Evolutionary conservation across 2,797 vertebrate genomes (phyloP).

Genomic region (Sternarchorhynchus goeldii): DNA sequence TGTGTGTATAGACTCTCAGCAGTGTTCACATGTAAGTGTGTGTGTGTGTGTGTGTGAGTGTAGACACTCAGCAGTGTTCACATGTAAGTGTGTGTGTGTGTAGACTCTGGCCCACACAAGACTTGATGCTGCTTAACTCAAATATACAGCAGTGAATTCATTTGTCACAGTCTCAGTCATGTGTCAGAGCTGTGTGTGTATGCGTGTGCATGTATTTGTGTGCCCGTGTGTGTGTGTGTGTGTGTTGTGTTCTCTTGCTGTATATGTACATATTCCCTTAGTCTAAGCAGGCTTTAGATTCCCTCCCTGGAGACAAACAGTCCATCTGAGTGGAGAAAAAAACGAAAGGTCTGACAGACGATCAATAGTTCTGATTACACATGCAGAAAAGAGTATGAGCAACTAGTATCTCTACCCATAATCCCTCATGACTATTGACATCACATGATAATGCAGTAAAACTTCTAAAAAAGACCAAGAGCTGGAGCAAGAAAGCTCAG

Average conservation of each 20-base stretch:
- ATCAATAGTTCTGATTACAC: slow-evolving; percentile 44
- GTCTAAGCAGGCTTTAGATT: not conserved
- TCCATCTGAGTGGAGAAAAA: slow-evolving; percentile 34
- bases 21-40: not conserved
- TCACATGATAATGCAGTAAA: not conserved
- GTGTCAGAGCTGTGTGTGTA: slow-evolving; percentile 15
- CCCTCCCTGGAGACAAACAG: slow-evolving; percentile 38
- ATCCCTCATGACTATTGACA: no score
- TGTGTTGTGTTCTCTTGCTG: not conserved
- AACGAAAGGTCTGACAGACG: slow-evolving; percentile 21
- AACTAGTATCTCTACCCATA: no score
- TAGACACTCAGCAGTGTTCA: not conserved
- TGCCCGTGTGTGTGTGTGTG: not conserved
- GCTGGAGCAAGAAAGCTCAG: not conserved
- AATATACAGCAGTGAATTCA: slow-evolving; percentile 44
- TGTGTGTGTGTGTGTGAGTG: not conserved
- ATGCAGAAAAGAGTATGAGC: not conserved
- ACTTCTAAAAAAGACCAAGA: not conserved
- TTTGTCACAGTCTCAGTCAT: slow-evolving; percentile 33
- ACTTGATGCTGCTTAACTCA: slow-evolving; percentile 37
- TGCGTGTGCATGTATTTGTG: slow-evolving; percentile 20
- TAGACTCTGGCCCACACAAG: slow-evolving; percentile 42
- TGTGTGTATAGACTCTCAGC: not conserved
- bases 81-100: slow-evolving; percentile 35
- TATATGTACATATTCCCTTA: slow-evolving; percentile 10